A percentile compares a stretch with the other conserved stretches of the same genome.
Evolutionary conservation across 2,888 invertebrate genomes (phyloP).

Genomic region (Rhamnusium bicolor): DNA sequence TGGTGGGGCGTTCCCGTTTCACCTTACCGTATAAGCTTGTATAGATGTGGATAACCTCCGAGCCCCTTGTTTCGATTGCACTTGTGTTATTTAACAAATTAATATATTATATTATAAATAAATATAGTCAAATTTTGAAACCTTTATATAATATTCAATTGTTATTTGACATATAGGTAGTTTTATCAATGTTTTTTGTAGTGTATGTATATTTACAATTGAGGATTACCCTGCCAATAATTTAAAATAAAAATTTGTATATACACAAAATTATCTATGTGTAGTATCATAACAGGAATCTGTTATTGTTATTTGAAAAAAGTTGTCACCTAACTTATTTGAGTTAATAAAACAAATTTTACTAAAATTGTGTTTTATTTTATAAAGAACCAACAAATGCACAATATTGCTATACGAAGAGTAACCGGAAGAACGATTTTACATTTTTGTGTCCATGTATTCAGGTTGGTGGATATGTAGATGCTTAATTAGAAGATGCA

Average conservation of each 20-base stretch:
- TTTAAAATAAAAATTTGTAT: slow-evolving; percentile 63
- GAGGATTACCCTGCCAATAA: slow-evolving; percentile 64
- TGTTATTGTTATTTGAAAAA: slow-evolving; percentile 71
- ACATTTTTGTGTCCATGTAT: no score
- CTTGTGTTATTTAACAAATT: slow-evolving; percentile 66
- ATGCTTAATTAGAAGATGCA: no score
- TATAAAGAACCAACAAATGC: neutral
- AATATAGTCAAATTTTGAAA: slow-evolving; percentile 65
- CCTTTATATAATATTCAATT: slow-evolving; percentile 68
- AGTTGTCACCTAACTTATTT: slow-evolving; percentile 72
- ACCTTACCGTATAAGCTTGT: slow-evolving; percentile 57
- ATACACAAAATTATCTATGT: slow-evolving; percentile 71
- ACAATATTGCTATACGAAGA: no score
- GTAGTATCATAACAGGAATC: slow-evolving; percentile 69
- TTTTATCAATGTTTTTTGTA: slow-evolving; percentile 71
- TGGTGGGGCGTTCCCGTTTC: slow-evolving; percentile 47
- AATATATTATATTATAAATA: slow-evolving; percentile 59
- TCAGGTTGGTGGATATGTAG: no score
- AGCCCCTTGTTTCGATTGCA: slow-evolving; percentile 63
- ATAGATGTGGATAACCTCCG: slow-evolving; percentile 66
- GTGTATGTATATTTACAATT: slow-evolving; percentile 68
- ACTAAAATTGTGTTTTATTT: slow-evolving; percentile 59
- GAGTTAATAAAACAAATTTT: slow-evolving; percentile 72
- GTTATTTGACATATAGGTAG: slow-evolving; percentile 69
- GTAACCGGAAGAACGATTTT: no score